phyloP scores from a whole-genome alignment of 2,113 vertebrate genomes.

The Illadopsis cleaveri region DNA sequence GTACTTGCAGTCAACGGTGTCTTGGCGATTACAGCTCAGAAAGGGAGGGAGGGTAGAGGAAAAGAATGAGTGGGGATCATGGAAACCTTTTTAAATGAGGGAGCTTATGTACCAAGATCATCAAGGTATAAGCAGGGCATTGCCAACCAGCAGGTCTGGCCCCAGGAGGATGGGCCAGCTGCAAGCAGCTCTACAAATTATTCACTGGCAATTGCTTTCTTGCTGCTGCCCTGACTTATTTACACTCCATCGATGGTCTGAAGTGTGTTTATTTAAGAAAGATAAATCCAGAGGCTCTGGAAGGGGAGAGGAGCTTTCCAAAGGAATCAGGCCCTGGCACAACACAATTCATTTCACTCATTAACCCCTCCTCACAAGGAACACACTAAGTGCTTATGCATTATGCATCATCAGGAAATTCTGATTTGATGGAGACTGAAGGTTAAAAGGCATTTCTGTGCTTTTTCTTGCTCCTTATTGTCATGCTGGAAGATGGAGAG shows the following conservation, averaged over 20 bases:
- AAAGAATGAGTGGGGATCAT: background rate
- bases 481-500: background rate
- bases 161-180: background rate
- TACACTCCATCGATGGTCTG: slow-evolving; percentile 47
- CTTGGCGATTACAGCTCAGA: slow-evolving; percentile 14
- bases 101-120: background rate
- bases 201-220: slow-evolving; percentile 33
- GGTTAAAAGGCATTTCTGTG: slow-evolving; percentile 5
- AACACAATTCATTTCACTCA: background rate
- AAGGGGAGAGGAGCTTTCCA: background rate
- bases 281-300: slow-evolving; percentile 22
- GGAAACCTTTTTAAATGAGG: background rate
- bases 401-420: background rate
- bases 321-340: background rate
- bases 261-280: slow-evolving; percentile 60
- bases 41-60: background rate
- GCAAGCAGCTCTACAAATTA: background rate
- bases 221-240: slow-evolving; percentile 45
- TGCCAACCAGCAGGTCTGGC: slow-evolving; percentile 16
- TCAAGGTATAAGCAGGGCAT: background rate
- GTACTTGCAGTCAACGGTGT: background rate
- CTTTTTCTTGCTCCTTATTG: background rate
- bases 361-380: background rate
- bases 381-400: background rate
- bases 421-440: background rate